Evolutionary conservation across 2,888 invertebrate species (phyloP).

Genomic region (Hipparchia semele): DNA sequence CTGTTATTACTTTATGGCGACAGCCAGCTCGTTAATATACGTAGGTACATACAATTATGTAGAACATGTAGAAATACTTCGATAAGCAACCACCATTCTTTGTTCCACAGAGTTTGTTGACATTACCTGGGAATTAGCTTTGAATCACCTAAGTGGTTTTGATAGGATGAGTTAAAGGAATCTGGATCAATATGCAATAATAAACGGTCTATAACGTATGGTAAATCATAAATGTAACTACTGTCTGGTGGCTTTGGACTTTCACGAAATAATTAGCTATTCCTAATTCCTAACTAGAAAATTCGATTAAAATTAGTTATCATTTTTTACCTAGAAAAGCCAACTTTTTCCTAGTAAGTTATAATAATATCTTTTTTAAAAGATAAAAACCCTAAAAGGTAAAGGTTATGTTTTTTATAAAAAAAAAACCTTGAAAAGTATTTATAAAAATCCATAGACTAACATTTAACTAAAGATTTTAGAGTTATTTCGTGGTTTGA

Average conservation of each 20-base stretch:
- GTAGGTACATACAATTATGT: constrained; percentile 5
- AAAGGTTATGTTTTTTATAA: too few relatives aligned
- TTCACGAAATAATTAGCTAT: too few relatives aligned
- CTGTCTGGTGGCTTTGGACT: not conserved
- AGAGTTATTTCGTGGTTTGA: too few relatives aligned
- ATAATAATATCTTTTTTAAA: too few relatives aligned
- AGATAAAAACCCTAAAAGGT: too few relatives aligned
- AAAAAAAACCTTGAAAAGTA: too few relatives aligned
- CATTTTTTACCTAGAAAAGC: too few relatives aligned
- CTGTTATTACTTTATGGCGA: constrained; percentile 58
- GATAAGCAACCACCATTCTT: constrained; percentile 57
- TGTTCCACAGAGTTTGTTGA: constrained; percentile 62
- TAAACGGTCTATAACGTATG: not conserved
- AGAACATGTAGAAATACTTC: constrained; percentile 52
- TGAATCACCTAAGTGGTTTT: constrained; percentile 42
- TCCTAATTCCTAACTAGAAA: too few relatives aligned
- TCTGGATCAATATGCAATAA: constrained; percentile 30
- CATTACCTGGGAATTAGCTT: constrained; percentile 48
- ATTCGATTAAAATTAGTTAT: too few relatives aligned
- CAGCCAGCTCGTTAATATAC: constrained; percentile 47
- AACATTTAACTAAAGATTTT: too few relatives aligned
- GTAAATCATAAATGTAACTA: not conserved
- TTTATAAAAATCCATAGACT: too few relatives aligned
- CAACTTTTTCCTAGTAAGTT: too few relatives aligned
- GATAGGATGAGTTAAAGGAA: constrained; percentile 41